A percentile compares a stretch with the other conserved stretches of the same genome.
Conservation (phyloP, 2,797 vertebrate species). For the Nyctalus aviator region DNA sequence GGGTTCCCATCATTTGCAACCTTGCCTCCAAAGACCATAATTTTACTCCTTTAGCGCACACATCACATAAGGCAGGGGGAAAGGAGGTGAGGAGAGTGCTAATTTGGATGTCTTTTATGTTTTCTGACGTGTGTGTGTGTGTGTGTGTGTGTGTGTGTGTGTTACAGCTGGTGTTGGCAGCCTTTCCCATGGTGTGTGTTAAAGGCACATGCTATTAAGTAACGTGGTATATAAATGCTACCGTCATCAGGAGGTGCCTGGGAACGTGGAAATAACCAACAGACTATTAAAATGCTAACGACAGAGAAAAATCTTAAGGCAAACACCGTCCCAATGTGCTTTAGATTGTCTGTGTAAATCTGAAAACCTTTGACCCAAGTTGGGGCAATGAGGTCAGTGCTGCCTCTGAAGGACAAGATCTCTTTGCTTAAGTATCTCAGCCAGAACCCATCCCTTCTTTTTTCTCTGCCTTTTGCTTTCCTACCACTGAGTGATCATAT, state of each 20-base stretch:
- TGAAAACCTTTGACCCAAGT: constrained; percentile 8
- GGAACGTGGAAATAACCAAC: constrained; percentile 17
- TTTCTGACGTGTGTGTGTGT: not conserved
- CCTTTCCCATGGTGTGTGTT: not conserved
- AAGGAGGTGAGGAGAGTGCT: constrained; percentile 64
- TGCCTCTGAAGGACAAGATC: not conserved
- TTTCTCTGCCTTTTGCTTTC: not conserved
- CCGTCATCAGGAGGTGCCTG: not conserved
- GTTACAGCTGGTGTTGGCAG: not conserved
- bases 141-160: not conserved
- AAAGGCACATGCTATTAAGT: constrained; percentile 4
- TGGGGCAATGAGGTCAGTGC: not conserved
- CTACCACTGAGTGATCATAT: constrained; percentile 16
- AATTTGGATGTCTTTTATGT: constrained; percentile 69
- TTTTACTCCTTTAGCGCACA: constrained; percentile 45
- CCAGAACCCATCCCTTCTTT: not conserved
- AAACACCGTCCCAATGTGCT: not conserved
- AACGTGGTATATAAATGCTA: not conserved
- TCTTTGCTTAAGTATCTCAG: constrained; percentile 9
- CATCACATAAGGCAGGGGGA: constrained; percentile 56
- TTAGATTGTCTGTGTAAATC: constrained; percentile 8
- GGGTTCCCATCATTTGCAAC: constrained; percentile 21
- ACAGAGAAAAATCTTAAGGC: constrained; percentile 13
- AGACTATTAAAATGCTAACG: constrained; percentile 15
- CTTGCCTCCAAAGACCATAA: constrained; percentile 60